phyloP scores from a whole-genome alignment of 2,797 vertebrate genomes.

The Neomorphus geoffroyi region DNA sequence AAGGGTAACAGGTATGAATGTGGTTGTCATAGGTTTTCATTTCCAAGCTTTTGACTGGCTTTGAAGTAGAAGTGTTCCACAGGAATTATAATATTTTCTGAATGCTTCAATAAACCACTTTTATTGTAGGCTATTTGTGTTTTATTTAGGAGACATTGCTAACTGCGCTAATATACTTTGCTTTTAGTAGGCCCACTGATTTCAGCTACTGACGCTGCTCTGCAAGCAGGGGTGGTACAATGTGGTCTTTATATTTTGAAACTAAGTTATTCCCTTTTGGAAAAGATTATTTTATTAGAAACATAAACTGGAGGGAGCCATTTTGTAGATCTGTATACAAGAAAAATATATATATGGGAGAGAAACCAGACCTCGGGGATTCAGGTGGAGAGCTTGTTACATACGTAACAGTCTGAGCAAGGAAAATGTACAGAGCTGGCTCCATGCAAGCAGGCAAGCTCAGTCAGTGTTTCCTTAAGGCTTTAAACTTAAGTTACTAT shows the following conservation, averaged over 20 bases:
- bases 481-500: neutral
- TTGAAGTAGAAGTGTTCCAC: neutral
- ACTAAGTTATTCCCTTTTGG: neutral
- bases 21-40: neutral
- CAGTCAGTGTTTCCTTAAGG: neutral
- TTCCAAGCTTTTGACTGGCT: neutral
- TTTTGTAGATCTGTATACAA: neutral
- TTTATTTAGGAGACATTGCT: neutral
- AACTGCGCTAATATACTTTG: neutral
- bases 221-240: fast-evolving
- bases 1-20: neutral
- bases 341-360: neutral
- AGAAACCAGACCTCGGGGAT: neutral
- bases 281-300: neutral
- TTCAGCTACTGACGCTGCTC: neutral
- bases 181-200: neutral
- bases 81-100: neutral
- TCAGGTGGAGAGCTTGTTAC: neutral
- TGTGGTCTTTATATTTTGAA: neutral
- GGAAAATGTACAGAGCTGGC: neutral
- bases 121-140: neutral
- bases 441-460: neutral
- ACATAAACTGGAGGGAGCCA: neutral
- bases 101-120: neutral
- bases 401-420: neutral